Evolutionary conservation across 2,113 vertebrate species (phyloP), one percentile per base, ranked within the genome.

Genomic region (Anoura caudifer): DNA sequence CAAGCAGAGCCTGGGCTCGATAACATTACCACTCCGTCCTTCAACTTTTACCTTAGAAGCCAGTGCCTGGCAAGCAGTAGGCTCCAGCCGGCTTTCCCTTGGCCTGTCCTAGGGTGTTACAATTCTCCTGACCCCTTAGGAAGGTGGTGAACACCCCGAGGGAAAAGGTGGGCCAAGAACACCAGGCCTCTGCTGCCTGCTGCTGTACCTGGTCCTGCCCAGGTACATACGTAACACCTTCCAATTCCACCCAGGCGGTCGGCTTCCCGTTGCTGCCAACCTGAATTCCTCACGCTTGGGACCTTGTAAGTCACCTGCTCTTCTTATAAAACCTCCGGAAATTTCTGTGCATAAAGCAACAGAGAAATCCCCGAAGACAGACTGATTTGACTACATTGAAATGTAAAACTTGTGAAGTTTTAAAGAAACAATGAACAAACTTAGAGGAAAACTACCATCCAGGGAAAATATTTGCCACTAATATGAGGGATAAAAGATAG

Each of bases 261-360:
- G 43, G 59, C 77, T 28, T 31, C 50, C 69, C 24, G 28, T 61
- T 61, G n/a, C n/a, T 70, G 16, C 84, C 69, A 10, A 76, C 47
- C 61, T 31, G n/a, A 77, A 76, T 72, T 45, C 65, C 54, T 85
- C 63, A 80, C 38, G 36, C 15, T 0, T 3, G 45, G 84, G 36
- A 52, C 24, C 38, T 56, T 14, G 54, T 36, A 47, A 56, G 84
- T 17, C 43, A 72, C 38, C 28, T 26, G 70, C 26, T 56, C 70
- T 63, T 45, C 63, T 79, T 43, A 45, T 4, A 26, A 94, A 94
- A 43, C 6, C 36, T 94, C 87, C 33, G 45, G 17, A 84, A 95
- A 4, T 56, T 80, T 91, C 87, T 56, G 5, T 50, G 45, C 83
- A 31, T 47, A 47, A 36, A 84, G 56, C 47, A 28, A 20, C 52